Percentiles rank a stretch among this genome's conserved stretches.
Evolutionary conservation across 2,888 invertebrate genomes (phyloP).

Genomic region (Lymantria monacha): DNA sequence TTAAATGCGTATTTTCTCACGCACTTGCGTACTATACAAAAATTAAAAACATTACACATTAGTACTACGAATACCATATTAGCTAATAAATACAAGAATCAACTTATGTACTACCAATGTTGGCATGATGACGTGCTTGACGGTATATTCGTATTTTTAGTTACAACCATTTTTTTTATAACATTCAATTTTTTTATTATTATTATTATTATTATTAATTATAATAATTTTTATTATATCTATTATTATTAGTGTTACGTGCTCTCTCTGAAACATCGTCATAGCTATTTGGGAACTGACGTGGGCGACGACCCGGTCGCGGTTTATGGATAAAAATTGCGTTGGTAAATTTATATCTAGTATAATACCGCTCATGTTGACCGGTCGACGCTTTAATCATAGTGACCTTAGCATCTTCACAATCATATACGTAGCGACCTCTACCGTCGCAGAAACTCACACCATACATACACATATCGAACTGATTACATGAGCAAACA

Average conservation of each 20-base stretch:
- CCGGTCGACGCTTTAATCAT: background rate
- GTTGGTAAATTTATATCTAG: background rate
- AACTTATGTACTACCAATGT: slow-evolving; percentile 72
- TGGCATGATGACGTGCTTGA: slow-evolving; percentile 57
- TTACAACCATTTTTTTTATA: slow-evolving; percentile 74
- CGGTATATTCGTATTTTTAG: slow-evolving; percentile 71
- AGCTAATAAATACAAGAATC: slow-evolving; percentile 77
- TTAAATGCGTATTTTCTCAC: slow-evolving; percentile 57
- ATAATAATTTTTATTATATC: slow-evolving; percentile 63
- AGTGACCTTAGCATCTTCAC: slow-evolving; percentile 1
- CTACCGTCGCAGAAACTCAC: slow-evolving; percentile 8
- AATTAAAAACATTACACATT: slow-evolving; percentile 80
- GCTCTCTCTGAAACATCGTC: slow-evolving; percentile 66
- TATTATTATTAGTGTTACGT: slow-evolving; percentile 59
- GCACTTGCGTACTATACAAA: slow-evolving; percentile 75
- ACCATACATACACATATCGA: slow-evolving; percentile 20
- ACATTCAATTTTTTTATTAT: slow-evolving; percentile 69
- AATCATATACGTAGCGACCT: slow-evolving; percentile 7
- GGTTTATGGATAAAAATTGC: background rate
- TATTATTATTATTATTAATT: slow-evolving; percentile 45
- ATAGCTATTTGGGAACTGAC: slow-evolving; percentile 32
- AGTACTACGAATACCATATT: slow-evolving; percentile 75
- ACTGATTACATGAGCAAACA: slow-evolving; percentile 32
- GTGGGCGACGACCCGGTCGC: slow-evolving; percentile 6
- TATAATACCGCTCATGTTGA: background rate